phyloP scores from a whole-genome alignment of 2,797 vertebrate species.

The Cyprinella venusta region DNA sequence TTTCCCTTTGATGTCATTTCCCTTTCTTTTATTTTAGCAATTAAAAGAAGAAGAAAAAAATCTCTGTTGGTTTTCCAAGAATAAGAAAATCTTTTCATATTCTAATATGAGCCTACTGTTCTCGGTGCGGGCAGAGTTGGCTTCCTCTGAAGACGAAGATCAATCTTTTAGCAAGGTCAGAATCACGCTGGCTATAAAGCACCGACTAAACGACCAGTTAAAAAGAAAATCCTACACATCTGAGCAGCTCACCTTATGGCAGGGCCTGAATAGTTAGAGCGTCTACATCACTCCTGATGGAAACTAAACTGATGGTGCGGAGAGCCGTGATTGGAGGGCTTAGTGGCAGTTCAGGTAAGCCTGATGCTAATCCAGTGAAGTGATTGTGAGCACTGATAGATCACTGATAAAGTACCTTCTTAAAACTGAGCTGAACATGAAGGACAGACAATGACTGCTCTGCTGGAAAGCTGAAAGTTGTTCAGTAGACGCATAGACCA shows the following conservation, averaged over 20 bases:
- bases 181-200: constrained; percentile 60
- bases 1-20: constrained; percentile 75
- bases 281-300: constrained; percentile 8
- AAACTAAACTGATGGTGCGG: constrained; percentile 48
- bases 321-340: constrained; percentile 55
- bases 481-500: neutral
- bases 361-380: constrained; percentile 51
- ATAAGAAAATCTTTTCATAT: constrained; percentile 69
- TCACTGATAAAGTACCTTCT: constrained; percentile 55
- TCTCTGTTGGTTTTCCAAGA: constrained; percentile 38
- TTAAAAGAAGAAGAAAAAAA: constrained; percentile 69
- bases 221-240: constrained; percentile 30
- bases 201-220: constrained; percentile 46
- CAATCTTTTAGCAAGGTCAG: constrained; percentile 74
- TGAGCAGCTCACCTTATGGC: constrained; percentile 44
- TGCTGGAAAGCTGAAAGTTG: neutral
- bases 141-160: constrained; percentile 65
- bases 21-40: constrained; percentile 77
- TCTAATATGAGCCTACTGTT: constrained; percentile 73
- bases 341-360: constrained; percentile 47
- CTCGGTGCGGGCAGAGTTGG: constrained; percentile 63
- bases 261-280: constrained; percentile 14
- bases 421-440: constrained; percentile 41
- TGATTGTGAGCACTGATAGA: constrained; percentile 59
- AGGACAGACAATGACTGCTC: constrained; percentile 40